Conservation (phyloP, 2,888 invertebrate genomes). For the Stenichneumon culpator region DNA sequence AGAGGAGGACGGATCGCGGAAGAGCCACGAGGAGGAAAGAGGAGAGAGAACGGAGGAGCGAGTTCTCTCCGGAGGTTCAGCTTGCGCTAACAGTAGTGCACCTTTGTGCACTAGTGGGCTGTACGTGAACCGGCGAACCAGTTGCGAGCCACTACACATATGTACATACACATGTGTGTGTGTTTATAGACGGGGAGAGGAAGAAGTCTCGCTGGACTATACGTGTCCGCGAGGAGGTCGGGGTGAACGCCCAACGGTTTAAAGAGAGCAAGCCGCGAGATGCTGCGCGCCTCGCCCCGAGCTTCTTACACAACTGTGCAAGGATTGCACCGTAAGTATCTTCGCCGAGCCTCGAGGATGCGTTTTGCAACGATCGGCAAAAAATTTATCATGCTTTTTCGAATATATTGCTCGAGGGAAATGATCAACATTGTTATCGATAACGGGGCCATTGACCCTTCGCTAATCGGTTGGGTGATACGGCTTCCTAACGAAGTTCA, state of each 20-base stretch:
- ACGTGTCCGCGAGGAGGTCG: slow-evolving; percentile 79
- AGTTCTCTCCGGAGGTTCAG: slow-evolving; percentile 49
- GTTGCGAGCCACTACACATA: slow-evolving; percentile 73
- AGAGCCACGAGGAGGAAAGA: slow-evolving; percentile 4
- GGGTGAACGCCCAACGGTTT: slow-evolving; percentile 85
- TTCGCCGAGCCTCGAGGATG: slow-evolving; percentile 71
- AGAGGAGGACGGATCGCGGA: no score
- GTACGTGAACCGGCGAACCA: slow-evolving; percentile 80
- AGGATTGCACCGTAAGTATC: slow-evolving; percentile 49
- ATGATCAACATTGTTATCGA: not conserved
- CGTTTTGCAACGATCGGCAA: slow-evolving; percentile 70
- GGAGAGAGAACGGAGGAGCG: slow-evolving; percentile 25
- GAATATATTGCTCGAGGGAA: no score
- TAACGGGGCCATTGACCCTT: not conserved
- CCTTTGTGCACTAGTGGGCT: slow-evolving; percentile 78
- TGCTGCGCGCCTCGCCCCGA: slow-evolving; percentile 80
- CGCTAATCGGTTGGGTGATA: no score
- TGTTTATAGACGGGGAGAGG: not conserved
- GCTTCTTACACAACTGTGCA: slow-evolving; percentile 68
- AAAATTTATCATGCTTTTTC: not conserved
- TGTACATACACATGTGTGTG: not conserved
- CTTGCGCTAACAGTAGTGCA: slow-evolving; percentile 80
- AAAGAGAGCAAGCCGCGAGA: slow-evolving; percentile 82
- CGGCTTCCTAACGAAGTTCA: no score
- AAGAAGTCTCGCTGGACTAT: slow-evolving; percentile 46